These are phyloP conservation scores for Anas acuta DNA, from an alignment of 2,797 vertebrate species.

Conservation along the genomic window DNA sequence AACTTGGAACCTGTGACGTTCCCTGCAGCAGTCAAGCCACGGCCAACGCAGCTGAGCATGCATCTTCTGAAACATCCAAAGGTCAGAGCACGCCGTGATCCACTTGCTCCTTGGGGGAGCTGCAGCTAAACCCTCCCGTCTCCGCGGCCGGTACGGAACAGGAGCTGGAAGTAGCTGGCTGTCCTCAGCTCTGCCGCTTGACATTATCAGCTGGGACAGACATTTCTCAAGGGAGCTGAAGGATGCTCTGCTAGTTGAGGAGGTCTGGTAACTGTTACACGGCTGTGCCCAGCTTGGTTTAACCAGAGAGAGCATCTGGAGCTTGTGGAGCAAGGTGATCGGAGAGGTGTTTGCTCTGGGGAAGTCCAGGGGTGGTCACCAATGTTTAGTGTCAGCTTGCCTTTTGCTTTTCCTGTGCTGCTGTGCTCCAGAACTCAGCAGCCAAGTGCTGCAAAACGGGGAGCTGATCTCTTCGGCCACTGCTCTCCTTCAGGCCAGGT, in stretches of 20 bases:
- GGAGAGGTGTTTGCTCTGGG: not conserved
- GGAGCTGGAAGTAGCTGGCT: slow-evolving; percentile 11
- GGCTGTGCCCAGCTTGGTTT: not conserved
- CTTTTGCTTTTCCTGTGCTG: not conserved
- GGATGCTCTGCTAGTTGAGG: not conserved
- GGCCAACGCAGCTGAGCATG: slow-evolving; percentile 9
- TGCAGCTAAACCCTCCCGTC: not conserved
- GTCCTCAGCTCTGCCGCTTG: not conserved
- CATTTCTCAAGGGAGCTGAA: not conserved
- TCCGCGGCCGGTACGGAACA: not conserved
- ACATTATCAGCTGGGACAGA: not conserved
- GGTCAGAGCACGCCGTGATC: not conserved
- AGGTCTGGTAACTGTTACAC: not conserved
- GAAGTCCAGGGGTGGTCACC: accelerated
- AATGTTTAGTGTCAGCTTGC: not conserved
- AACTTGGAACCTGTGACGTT: slow-evolving; percentile 47
- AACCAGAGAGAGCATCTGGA: not conserved
- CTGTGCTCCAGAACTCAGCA: not conserved
- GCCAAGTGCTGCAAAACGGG: not conserved
- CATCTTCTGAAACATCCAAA: slow-evolving; percentile 36
- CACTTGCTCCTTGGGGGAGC: not conserved
- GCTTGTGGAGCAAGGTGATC: not conserved
- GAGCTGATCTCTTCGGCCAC: not conserved
- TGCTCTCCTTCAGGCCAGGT: not conserved
- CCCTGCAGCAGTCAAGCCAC: not conserved